Evolutionary conservation across 2,888 invertebrate genomes (phyloP), one percentile per base, ranked within the genome.

Genomic region (Polia nebulosa): DNA sequence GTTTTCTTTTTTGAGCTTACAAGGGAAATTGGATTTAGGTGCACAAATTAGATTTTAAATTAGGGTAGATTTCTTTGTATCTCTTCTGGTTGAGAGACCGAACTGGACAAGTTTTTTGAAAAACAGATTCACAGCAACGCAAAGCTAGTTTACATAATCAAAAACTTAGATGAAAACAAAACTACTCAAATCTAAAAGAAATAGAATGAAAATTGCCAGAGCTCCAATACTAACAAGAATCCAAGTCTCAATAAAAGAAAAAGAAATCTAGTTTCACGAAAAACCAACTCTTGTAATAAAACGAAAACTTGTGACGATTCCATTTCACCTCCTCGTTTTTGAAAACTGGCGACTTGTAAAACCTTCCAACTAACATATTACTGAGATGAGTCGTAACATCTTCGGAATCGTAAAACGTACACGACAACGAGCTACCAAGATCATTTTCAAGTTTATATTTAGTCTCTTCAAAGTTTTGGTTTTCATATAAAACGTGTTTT

Each of bases 401-500:
- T 67, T 49, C 25, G 27, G 17, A 34, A 27, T 78, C 76, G 39
- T 78, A 80, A 80, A 79, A 62, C 76, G 80, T 76, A 68, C 78
- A 8, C 55, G 60, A 58, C 41, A 76, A 78, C 61, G 72, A 72
- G 57, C 52, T 27, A 45, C 29, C 59, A 67, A 80, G 63, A 69
- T 56, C 52, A 61, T 60, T 49, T 58, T 44, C 47, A 64, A 80
- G 67, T 80, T 78, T 65, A 76, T 68, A 80, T 76, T 69, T 51
- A 45, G 60, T 51, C 59, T 67, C 27, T 32, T 13, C 29, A 27
- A 65, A 76, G 57, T 63, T 80, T 55, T 9, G 20, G 52, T 22
- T 72, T 72, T 76, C 76, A 72, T 80, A 68, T 62, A 59, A 80
- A 76, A 72, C 80, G 76, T 78, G 80, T 59, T 62, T 27, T 25